Evolutionary conservation across 64 coral and sea anemone genomes (phyloP).

Genomic region (Pocillopora verrucosa): DNA sequence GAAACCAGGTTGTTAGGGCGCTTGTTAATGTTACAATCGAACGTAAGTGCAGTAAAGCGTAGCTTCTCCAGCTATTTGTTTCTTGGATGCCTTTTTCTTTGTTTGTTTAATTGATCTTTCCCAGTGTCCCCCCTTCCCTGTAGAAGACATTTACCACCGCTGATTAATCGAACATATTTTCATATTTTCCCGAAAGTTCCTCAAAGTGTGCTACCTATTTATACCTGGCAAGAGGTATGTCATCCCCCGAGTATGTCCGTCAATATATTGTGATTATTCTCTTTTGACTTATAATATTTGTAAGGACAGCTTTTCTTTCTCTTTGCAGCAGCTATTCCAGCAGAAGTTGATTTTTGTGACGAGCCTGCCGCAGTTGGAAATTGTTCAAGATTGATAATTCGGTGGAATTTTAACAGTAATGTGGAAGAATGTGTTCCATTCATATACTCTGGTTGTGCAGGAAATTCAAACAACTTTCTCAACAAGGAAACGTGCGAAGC

Average conservation of each 20-base stretch:
- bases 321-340: background rate
- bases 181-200: too few species aligned
- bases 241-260: too few species aligned
- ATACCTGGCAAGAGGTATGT: too few species aligned
- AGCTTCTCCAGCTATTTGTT: too few species aligned
- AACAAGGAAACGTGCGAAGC: conserved; percentile 43
- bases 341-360: background rate
- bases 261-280: too few species aligned
- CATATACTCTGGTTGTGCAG: conserved; percentile 46
- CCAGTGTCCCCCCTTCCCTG: too few species aligned
- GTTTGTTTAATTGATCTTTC: too few species aligned
- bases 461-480: conserved; percentile 38
- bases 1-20: background rate
- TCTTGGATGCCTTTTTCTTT: too few species aligned
- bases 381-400: conserved; percentile 30
- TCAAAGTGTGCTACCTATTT: too few species aligned
- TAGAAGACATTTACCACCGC: too few species aligned
- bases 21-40: conserved; percentile 7
- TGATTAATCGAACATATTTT: too few species aligned
- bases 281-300: background rate
- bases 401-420: conserved; percentile 12
- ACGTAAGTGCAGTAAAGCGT: background rate
- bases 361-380: conserved; percentile 11
- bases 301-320: background rate
- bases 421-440: conserved; percentile 30